These are phyloP conservation scores for Geophilus truncorum DNA, from an alignment of 2,888 invertebrate genomes.

Conservation along the genomic window DNA sequence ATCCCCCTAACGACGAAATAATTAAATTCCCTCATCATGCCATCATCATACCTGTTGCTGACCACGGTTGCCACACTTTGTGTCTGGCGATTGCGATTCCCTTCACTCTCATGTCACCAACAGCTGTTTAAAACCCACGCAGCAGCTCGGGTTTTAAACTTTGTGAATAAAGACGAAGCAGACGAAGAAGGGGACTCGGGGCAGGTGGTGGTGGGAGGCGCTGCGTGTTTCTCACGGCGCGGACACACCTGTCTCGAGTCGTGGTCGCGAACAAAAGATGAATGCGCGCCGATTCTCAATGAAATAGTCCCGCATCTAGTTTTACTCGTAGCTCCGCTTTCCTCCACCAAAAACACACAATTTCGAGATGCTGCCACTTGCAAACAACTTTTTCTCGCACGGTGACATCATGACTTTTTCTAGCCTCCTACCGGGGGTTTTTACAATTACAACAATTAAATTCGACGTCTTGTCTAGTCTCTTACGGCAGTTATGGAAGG, in stretches of 20 bases:
- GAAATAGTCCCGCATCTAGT: not conserved
- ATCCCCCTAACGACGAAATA: not conserved
- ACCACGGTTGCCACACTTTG: slow-evolving; percentile 37
- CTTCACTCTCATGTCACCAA: slow-evolving; percentile 15
- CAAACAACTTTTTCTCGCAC: not conserved
- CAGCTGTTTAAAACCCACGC: slow-evolving; percentile 11
- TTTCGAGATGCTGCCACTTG: too few species aligned
- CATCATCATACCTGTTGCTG: slow-evolving; percentile 24
- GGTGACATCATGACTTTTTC: not conserved
- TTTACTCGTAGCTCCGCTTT: not conserved
- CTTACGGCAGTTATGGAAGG: not conserved
- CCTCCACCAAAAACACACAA: too few species aligned
- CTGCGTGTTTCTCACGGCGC: not conserved
- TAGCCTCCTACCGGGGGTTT: not conserved
- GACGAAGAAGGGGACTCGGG: not conserved
- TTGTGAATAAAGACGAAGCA: not conserved
- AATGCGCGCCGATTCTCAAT: not conserved
- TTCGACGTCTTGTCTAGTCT: not conserved
- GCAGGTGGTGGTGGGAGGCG: not conserved
- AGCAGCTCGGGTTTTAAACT: not conserved
- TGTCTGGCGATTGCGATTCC: not conserved
- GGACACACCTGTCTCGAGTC: slow-evolving; percentile 15
- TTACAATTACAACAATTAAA: not conserved
- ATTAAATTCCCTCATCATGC: not conserved
- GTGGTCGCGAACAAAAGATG: not conserved